Percentiles rank a stretch among this genome's conserved stretches.
Conservation (phyloP, 2,888 invertebrate genomes). For the Cyaniris semiargus region DNA sequence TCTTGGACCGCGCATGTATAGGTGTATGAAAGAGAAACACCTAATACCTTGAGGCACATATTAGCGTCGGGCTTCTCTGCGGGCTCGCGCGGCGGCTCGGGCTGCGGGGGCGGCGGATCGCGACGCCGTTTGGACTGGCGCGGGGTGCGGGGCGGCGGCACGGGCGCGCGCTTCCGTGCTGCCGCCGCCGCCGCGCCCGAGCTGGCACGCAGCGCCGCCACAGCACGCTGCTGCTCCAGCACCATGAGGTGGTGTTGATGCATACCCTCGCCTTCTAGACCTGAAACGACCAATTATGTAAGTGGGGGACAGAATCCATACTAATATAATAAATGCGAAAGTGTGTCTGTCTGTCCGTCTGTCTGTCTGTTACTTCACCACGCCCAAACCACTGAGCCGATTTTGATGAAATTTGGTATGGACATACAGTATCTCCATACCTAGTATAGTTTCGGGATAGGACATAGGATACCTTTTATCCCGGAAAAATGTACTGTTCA, state of each 20-base stretch:
- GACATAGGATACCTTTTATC: no score
- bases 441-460: no score
- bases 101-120: slow-evolving; percentile 68
- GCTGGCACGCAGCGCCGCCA: slow-evolving; percentile 61
- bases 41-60: slow-evolving; percentile 87
- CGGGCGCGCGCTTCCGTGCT: slow-evolving; percentile 57
- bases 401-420: no score
- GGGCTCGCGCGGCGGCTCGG: slow-evolving; percentile 83
- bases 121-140: slow-evolving; percentile 55
- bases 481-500: no score
- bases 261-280: slow-evolving; percentile 77
- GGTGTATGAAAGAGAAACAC: no score
- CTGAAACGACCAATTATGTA: slow-evolving; percentile 45
- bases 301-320: no score
- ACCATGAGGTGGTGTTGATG: slow-evolving; percentile 82
- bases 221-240: slow-evolving; percentile 78
- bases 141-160: slow-evolving; percentile 57
- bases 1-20: no score
- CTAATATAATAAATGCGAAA: no score
- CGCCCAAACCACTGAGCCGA: no score
- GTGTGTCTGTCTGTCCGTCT: no score
- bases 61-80: slow-evolving; percentile 91
- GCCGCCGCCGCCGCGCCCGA: slow-evolving; percentile 43
- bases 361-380: no score
- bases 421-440: no score